Evolutionary conservation across 92 coral and sea anemone genomes (phyloP).

Genomic region (Chrysogorgia sp.): DNA sequence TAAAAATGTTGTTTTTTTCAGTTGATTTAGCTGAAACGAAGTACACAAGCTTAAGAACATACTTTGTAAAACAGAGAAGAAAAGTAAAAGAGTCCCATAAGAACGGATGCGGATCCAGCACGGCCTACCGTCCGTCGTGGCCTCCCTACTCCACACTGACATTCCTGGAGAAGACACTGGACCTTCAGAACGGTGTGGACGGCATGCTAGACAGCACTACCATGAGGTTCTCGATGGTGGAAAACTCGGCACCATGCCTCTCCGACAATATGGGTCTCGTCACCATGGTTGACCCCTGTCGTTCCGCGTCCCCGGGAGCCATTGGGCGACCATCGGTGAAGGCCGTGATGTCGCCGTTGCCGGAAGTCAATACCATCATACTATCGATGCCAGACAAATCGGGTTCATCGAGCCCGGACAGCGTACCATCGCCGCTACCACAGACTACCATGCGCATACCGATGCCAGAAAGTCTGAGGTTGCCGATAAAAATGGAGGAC

Average conservation of each 20-base stretch:
- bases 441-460: slow-evolving; percentile 7
- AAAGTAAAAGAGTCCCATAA: slow-evolving; percentile 25
- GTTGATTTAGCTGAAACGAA: slow-evolving; percentile 34
- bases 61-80: slow-evolving; percentile 29
- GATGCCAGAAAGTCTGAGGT: not conserved
- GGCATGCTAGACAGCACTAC: not conserved
- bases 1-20: not conserved
- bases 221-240: not conserved
- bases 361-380: not conserved
- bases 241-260: not conserved
- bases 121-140: slow-evolving; percentile 12
- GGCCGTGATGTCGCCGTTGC: not conserved
- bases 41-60: slow-evolving; percentile 35
- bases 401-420: not conserved
- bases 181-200: not conserved
- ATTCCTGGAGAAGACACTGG: slow-evolving; percentile 21
- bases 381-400: not conserved
- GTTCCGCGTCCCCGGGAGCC: not conserved
- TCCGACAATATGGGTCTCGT: slow-evolving; percentile 1
- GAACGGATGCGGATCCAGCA: not conserved
- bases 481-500: slow-evolving; percentile 23
- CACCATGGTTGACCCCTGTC: slow-evolving; percentile 10
- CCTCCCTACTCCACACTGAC: slow-evolving; percentile 26
- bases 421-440: not conserved
- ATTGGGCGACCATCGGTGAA: not conserved